Conservation (phyloP, 2,888 invertebrate species). For the Acleris sparsana region DNA sequence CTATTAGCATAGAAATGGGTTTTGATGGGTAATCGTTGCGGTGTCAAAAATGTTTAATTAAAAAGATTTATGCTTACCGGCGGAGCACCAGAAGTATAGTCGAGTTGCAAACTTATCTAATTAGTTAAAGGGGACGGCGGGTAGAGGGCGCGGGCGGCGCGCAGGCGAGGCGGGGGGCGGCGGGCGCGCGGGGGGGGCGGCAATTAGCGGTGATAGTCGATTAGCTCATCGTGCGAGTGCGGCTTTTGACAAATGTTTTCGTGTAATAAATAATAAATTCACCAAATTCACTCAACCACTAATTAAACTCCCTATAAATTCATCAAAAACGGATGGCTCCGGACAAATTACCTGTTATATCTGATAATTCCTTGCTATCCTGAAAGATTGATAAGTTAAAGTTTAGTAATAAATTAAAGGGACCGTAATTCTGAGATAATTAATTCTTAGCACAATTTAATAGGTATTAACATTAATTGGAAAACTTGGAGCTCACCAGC, state of each 20-base stretch:
- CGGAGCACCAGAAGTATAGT: slow-evolving; percentile 80
- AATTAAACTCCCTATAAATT: slow-evolving; percentile 49
- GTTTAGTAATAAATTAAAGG: slow-evolving; percentile 78
- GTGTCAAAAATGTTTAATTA: slow-evolving; percentile 84
- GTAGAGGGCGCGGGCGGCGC: slow-evolving; percentile 47
- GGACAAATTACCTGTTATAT: slow-evolving; percentile 18
- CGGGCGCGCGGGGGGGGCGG: slow-evolving; percentile 54
- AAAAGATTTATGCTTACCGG: slow-evolving; percentile 83
- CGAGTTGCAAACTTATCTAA: slow-evolving; percentile 83
- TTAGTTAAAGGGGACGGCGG: slow-evolving; percentile 62
- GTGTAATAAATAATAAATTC: slow-evolving; percentile 67
- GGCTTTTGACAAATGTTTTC: slow-evolving; percentile 81
- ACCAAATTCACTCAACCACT: slow-evolving; percentile 66
- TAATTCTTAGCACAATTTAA: slow-evolving; percentile 80
- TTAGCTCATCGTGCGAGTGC: slow-evolving; percentile 82
- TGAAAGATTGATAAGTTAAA: slow-evolving; percentile 79
- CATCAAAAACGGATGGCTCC: slow-evolving; percentile 37
- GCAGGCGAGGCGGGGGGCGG: slow-evolving; percentile 43
- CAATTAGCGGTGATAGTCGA: slow-evolving; percentile 84
- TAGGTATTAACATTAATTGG: slow-evolving; percentile 81
- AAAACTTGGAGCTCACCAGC: slow-evolving; percentile 67
- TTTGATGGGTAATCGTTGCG: slow-evolving; percentile 78
- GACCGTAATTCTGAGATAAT: slow-evolving; percentile 78
- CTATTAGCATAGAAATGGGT: slow-evolving; percentile 74
- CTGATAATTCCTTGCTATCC: slow-evolving; percentile 48